Conservation (phyloP, 2,113 vertebrate species). For the Colinus virginianus region DNA sequence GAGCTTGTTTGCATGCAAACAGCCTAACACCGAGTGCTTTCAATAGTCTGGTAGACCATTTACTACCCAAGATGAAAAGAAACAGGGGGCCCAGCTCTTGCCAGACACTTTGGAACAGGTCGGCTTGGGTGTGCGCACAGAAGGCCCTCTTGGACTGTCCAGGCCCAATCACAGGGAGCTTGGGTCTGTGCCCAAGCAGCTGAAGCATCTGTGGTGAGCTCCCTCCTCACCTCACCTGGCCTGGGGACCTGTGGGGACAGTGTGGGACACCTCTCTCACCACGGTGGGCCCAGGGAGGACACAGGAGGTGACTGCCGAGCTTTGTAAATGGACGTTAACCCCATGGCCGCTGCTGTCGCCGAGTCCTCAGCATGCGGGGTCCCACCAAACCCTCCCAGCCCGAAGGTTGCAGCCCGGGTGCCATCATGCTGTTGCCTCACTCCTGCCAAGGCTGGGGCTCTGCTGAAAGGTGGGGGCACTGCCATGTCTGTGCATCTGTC, state of each 20-base stretch:
- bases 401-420: background rate
- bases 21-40: background rate
- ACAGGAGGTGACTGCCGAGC: background rate
- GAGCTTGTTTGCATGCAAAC: slow-evolving; percentile 9
- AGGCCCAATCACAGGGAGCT: background rate
- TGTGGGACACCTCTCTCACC: background rate
- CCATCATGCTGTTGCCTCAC: background rate
- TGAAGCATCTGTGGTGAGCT: background rate
- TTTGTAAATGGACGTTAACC: slow-evolving; percentile 55
- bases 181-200: background rate
- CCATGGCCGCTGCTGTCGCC: background rate
- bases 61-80: background rate
- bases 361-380: slow-evolving; percentile 68
- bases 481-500: accelerated
- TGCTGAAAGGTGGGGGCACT: background rate
- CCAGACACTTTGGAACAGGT: background rate
- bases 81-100: background rate
- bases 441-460: background rate
- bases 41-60: background rate
- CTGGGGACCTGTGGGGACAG: background rate
- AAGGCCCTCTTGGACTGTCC: background rate
- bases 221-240: background rate
- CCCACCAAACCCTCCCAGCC: slow-evolving; percentile 30
- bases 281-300: accelerated
- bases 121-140: background rate